phyloP scores from a whole-genome alignment of 1,140 invertebrate genomes.

The Laupala kohalensis region DNA sequence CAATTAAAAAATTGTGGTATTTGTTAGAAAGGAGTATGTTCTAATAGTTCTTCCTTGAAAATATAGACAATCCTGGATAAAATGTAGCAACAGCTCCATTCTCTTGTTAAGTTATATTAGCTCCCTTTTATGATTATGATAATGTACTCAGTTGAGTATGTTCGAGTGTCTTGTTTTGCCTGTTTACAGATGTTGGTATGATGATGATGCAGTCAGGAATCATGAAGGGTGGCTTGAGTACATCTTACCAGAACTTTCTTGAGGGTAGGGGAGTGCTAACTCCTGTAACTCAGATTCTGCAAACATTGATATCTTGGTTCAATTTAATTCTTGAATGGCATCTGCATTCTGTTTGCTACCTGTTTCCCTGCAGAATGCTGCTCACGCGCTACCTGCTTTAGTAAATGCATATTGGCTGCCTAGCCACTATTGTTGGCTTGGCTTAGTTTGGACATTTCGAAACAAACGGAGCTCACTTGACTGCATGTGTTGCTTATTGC shows the following conservation, averaged over 20 bases:
- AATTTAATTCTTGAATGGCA: not conserved
- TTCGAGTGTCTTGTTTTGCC: not conserved
- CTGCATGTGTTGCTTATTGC: not conserved
- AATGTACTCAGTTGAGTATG: too few species aligned
- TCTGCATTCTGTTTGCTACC: not conserved
- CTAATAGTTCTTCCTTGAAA: too few species aligned
- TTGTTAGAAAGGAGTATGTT: too few species aligned
- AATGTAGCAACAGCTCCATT: too few species aligned
- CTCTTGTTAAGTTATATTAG: too few species aligned
- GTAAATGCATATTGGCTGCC: not conserved
- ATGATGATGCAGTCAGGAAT: conserved; percentile 88
- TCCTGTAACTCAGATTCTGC: not conserved
- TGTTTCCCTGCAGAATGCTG: not conserved
- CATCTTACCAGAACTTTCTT: conserved; percentile 59
- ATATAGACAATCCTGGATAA: too few species aligned
- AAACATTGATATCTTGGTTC: not conserved
- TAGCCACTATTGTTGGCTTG: not conserved
- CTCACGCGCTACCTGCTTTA: not conserved
- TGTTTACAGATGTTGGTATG: conserved; percentile 81
- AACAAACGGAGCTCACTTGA: not conserved
- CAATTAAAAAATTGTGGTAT: too few species aligned
- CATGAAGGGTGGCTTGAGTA: conserved; percentile 70
- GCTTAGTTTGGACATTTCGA: not conserved
- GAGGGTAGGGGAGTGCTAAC: conserved; percentile 49
- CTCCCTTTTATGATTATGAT: too few species aligned